Conservation (phyloP, 35 echinoderm and acorn worm species). For the Nesometra sesokonis region DNA sequence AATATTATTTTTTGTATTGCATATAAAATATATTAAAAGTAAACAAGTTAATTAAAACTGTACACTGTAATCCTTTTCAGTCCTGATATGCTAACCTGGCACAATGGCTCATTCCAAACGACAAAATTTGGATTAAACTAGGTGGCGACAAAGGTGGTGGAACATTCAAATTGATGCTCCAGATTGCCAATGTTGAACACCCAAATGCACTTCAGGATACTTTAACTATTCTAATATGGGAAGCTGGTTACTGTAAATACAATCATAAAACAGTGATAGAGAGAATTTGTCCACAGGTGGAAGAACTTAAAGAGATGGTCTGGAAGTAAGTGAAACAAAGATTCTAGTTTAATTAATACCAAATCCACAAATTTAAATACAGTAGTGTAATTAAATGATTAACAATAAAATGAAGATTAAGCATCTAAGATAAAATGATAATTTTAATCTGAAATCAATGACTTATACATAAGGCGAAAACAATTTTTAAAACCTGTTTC, state of each 20-base stretch:
- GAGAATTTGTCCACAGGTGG: slow-evolving; percentile 14
- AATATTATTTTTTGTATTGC: no score
- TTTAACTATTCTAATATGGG: slow-evolving; percentile 23
- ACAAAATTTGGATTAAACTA: neutral
- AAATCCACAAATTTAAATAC: neutral
- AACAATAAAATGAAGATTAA: no score
- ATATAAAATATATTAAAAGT: no score
- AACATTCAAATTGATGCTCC: slow-evolving; percentile 37
- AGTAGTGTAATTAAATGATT: neutral
- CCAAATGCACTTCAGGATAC: slow-evolving; percentile 16
- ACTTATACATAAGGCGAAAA: no score
- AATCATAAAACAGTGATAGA: slow-evolving; percentile 22
- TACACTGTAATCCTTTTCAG: no score
- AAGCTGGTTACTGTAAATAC: neutral
- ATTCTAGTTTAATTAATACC: no score
- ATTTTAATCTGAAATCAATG: no score
- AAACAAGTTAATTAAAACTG: no score
- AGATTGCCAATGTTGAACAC: slow-evolving; percentile 15
- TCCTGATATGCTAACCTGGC: no score
- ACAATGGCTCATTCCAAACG: neutral
- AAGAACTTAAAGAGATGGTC: neutral
- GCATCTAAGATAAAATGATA: no score
- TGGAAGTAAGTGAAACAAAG: slow-evolving; percentile 9
- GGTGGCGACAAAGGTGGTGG: slow-evolving; percentile 11
- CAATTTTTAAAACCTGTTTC: no score